A percentile compares a stretch with the other conserved stretches of the same genome.
Conservation (phyloP, 2,113 vertebrate species). For the Stercorarius parasiticus region DNA sequence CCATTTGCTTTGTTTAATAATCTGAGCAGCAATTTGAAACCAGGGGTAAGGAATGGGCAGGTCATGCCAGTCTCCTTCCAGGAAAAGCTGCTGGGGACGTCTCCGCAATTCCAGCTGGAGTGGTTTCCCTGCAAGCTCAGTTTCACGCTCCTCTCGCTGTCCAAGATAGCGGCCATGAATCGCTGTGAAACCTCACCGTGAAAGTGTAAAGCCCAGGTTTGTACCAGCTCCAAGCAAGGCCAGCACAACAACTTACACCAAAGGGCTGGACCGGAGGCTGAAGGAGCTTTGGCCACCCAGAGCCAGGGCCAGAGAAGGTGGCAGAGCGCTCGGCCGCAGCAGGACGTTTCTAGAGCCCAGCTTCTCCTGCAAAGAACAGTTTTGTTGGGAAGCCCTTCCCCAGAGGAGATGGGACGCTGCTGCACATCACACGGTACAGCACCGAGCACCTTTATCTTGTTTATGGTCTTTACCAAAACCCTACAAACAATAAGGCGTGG, state of each 20-base stretch:
- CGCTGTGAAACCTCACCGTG: rapidly evolving
- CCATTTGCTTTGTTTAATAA: neutral
- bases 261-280: neutral
- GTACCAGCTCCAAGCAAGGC: neutral
- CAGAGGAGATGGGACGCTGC: neutral
- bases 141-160: neutral
- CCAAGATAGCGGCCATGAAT: neutral
- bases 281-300: neutral
- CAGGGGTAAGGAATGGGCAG: neutral
- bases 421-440: neutral
- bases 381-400: neutral
- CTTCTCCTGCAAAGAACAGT: neutral
- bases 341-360: neutral
- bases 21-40: neutral
- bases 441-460: neutral
- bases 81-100: neutral
- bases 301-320: neutral
- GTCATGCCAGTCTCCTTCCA: neutral
- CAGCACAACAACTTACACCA: neutral
- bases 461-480: neutral
- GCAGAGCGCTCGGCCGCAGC: neutral
- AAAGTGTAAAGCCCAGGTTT: neutral
- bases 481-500: neutral
- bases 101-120: neutral
- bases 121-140: neutral